Conservation (phyloP, 1,140 invertebrate genomes). For the Platorchestia sp. region DNA sequence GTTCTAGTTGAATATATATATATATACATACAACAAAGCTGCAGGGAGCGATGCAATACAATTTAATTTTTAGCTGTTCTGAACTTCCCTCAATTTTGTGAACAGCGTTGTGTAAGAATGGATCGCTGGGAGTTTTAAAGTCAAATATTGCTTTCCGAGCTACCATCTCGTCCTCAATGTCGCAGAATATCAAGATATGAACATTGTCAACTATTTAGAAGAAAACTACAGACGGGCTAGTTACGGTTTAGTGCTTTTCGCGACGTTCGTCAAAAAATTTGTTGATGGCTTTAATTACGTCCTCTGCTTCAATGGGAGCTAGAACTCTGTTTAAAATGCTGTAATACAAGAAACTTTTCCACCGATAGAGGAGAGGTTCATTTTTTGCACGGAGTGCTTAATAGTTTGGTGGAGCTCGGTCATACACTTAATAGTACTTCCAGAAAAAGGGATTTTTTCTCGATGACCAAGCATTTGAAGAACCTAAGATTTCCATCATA, state of each 20-base stretch:
- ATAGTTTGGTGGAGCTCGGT: background rate
- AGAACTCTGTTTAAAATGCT: background rate
- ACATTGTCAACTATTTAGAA: background rate
- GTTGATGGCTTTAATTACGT: too few species aligned
- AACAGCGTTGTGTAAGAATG: background rate
- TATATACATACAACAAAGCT: too few species aligned
- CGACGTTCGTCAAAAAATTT: background rate
- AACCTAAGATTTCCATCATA: background rate
- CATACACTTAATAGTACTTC: background rate
- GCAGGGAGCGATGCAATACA: background rate
- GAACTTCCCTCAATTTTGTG: background rate
- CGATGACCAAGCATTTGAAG: background rate
- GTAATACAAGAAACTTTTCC: background rate
- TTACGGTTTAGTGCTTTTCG: background rate
- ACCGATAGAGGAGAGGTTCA: background rate
- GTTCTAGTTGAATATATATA: background rate
- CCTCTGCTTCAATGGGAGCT: background rate
- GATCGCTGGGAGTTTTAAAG: background rate
- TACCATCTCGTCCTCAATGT: background rate
- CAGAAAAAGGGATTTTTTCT: too few species aligned
- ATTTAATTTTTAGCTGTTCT: background rate
- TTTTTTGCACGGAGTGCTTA: background rate
- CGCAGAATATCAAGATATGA: background rate
- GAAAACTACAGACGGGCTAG: background rate
- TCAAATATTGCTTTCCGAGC: background rate